These are phyloP conservation scores for Rhinopomastus cyanomelas DNA, from an alignment of 2,113 vertebrate species.

Conservation along the genomic window DNA sequence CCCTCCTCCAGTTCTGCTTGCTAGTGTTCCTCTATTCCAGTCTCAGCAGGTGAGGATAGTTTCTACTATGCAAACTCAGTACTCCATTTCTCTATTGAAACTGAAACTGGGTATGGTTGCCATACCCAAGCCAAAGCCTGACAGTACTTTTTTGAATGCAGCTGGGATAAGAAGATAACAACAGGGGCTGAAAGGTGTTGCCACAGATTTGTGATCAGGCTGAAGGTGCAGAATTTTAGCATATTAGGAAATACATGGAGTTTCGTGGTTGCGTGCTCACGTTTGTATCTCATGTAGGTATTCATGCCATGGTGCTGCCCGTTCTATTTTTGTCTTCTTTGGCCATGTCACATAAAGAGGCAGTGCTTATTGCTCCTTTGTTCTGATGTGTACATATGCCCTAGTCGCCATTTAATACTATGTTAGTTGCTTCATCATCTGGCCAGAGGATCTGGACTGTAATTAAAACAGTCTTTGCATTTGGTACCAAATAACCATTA, in stretches of 20 bases:
- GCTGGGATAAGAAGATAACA: constrained; percentile 27
- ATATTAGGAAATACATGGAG: background rate
- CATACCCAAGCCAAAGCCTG: constrained; percentile 15
- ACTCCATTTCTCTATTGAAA: constrained; percentile 14
- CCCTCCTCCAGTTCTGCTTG: background rate
- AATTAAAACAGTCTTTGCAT: background rate
- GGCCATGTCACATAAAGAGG: background rate
- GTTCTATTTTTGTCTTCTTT: constrained; percentile 11
- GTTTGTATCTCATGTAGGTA: background rate
- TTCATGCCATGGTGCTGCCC: background rate
- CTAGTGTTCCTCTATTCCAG: background rate
- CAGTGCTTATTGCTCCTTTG: background rate
- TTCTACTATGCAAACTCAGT: constrained; percentile 16
- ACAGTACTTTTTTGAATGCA: constrained; percentile 2
- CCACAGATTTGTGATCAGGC: background rate
- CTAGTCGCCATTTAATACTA: background rate
- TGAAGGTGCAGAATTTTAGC: background rate
- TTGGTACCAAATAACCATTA: background rate
- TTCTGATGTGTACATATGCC: background rate
- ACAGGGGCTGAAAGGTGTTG: background rate
- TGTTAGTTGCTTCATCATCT: background rate
- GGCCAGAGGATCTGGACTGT: background rate
- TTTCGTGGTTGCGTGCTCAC: background rate
- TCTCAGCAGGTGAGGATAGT: constrained; percentile 38
- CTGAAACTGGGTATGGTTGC: background rate